Conservation (phyloP, 2,797 vertebrate species). For the Hafferia zeledoni region DNA sequence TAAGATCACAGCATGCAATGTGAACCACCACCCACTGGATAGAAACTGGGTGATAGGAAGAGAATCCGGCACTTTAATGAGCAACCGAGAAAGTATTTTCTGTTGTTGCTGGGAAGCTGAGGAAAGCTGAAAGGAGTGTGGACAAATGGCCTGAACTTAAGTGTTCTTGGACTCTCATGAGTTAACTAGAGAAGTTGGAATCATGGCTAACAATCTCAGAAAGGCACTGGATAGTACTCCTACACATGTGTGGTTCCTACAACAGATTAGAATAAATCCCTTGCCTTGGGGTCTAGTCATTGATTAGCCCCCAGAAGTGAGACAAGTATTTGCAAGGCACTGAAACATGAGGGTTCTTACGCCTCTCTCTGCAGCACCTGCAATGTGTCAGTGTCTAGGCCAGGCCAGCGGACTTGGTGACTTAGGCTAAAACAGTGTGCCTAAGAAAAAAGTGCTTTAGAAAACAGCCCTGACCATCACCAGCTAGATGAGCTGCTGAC, state of each 20-base stretch:
- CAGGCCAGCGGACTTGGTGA: fast-evolving
- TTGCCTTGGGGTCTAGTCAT: background rate
- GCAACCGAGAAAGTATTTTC: background rate
- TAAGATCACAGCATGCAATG: constrained; percentile 34
- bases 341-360: background rate
- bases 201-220: background rate
- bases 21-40: constrained; percentile 16
- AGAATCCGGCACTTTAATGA: background rate
- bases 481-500: background rate
- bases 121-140: background rate
- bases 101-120: background rate
- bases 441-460: background rate
- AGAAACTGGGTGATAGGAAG: background rate
- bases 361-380: background rate
- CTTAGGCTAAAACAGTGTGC: too few relatives aligned
- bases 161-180: background rate
- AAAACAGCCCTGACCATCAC: background rate
- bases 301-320: background rate
- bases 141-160: background rate
- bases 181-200: background rate
- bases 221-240: background rate
- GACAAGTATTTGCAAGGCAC: background rate
- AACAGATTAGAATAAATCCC: background rate
- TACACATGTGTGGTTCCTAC: background rate
- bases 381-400: background rate